Evolutionary conservation across 64 coral and sea anemone genomes (phyloP).

Genomic region (Exaiptasia diaphana): DNA sequence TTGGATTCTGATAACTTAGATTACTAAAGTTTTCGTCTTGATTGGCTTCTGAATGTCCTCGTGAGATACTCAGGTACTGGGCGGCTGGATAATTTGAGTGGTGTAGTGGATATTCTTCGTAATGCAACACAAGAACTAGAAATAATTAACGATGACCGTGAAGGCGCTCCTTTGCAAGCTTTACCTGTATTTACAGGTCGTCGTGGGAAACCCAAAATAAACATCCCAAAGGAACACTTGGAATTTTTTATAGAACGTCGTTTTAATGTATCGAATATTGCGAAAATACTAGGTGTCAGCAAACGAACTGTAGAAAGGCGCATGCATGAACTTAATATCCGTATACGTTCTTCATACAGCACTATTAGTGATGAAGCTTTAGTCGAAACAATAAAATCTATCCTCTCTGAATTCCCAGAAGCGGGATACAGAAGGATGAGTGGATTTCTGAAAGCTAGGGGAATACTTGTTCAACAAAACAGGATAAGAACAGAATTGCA

Average conservation of each 20-base stretch:
- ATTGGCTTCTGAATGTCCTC: slow-evolving; percentile 32
- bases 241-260: slow-evolving; percentile 31
- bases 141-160: not conserved
- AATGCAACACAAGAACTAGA: slow-evolving; percentile 5
- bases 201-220: slow-evolving; percentile 14
- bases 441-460: slow-evolving; percentile 13
- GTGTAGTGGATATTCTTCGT: slow-evolving; percentile 35
- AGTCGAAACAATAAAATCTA: not conserved
- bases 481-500: too few relatives aligned
- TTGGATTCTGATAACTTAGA: slow-evolving; percentile 10
- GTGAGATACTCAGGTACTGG: slow-evolving; percentile 14
- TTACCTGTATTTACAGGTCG: slow-evolving; percentile 14
- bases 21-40: slow-evolving; percentile 19
- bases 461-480: slow-evolving; percentile 17
- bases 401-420: slow-evolving; percentile 22
- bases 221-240: slow-evolving; percentile 20
- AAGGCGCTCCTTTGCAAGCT: not conserved
- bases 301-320: slow-evolving; percentile 39
- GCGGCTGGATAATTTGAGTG: not conserved
- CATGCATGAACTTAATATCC: slow-evolving; percentile 3
- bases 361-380: slow-evolving; percentile 25
- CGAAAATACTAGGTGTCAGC: slow-evolving; percentile 29
- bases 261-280: slow-evolving; percentile 33
- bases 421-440: slow-evolving; percentile 38
- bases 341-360: slow-evolving; percentile 16